Evolutionary conservation across 2,797 vertebrate species (phyloP).

Genomic region (Xyrichtys novacula): DNA sequence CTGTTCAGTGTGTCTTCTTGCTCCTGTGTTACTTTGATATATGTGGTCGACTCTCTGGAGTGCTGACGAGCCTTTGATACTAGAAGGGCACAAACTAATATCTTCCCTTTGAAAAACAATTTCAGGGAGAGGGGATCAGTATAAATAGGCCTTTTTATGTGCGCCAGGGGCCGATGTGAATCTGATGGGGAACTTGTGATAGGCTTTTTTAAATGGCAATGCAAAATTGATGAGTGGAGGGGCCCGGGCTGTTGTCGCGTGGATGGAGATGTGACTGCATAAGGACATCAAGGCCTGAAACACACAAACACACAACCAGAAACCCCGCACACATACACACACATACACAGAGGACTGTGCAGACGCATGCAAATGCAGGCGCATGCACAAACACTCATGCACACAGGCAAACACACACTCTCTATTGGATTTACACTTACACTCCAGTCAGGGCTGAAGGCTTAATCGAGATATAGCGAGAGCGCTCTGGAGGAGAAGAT

Average conservation of each 20-base stretch:
- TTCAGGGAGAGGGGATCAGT: slow-evolving; percentile 84
- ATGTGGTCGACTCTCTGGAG: slow-evolving; percentile 81
- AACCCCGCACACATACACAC: slow-evolving; percentile 7
- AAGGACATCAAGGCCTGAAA: slow-evolving; percentile 84
- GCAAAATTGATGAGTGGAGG: slow-evolving; percentile 88
- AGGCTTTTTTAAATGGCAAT: slow-evolving; percentile 86
- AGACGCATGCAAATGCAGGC: slow-evolving; percentile 64
- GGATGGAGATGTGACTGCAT: slow-evolving; percentile 85
- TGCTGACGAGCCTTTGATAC: slow-evolving; percentile 83
- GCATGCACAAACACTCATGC: slow-evolving; percentile 20
- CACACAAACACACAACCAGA: slow-evolving; percentile 13
- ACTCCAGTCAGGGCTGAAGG: slow-evolving; percentile 70
- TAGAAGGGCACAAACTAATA: slow-evolving; percentile 85
- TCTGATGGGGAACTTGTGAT: slow-evolving; percentile 84
- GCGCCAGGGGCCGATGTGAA: slow-evolving; percentile 82
- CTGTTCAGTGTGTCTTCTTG: slow-evolving; percentile 76
- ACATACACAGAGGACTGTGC: slow-evolving; percentile 17
- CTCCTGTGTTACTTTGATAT: slow-evolving; percentile 84
- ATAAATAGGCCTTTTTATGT: slow-evolving; percentile 87
- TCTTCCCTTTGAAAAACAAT: slow-evolving; percentile 88
- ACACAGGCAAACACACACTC: slow-evolving; percentile 41
- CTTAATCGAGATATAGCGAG: slow-evolving; percentile 76
- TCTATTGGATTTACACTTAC: slow-evolving; percentile 66
- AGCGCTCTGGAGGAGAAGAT: slow-evolving; percentile 64
- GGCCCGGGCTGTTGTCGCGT: slow-evolving; percentile 80